Evolutionary conservation across 1,140 invertebrate species (phyloP), one percentile per base, ranked within the genome.

Genomic region (Carposina sasakii): DNA sequence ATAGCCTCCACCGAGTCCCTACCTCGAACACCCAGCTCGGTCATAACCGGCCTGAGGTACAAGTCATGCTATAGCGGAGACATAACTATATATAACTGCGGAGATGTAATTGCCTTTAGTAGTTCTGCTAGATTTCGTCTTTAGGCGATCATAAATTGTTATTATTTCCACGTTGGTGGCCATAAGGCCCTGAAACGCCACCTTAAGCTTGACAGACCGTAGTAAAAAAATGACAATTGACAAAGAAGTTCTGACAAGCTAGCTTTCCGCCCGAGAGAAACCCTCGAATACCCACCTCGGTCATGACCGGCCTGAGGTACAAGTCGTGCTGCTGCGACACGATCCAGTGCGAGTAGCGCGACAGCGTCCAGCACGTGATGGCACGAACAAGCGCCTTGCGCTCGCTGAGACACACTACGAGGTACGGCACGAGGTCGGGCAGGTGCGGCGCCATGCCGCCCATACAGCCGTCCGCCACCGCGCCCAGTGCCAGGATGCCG

Each of bases 391-490:
- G 85, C 0, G 98, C 96, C 85, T 99, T 99, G 75, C 96, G 96
- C 76, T 99, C 97, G 21, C 91, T 91, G 43, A 99, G 85, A 78
- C 96, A 97, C 52, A 89, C 91, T 42, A 99, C 97, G 42, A 99
- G 87, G 84, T 97, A 99, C 0, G 98, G 98, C 63, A 99, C 96
- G 4, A 99, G 87, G 84, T 99, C 97, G 1, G 94, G 93, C 53
- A 99, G 87, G 85, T 99, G 98, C 16, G 92, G 95, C 34, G 97
- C 91, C 95, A 99, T 99, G 52, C 98, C 98, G 46, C 88, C 90
- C 95, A 98, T 98, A 72, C 98, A 99, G 48, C 98, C 98, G 89
- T 99, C 98, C n/a, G 98, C 98, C 56, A 99, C 98, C 10, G 98
- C 98, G 53, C 98, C 98, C 26, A 99, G 79, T 8, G 97, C 96